A percentile compares a stretch with the other conserved stretches of the same genome.
These are phyloP conservation scores for Trochalopteron elliotii DNA, from an alignment of 2,113 vertebrate species.

Conservation along the genomic window DNA sequence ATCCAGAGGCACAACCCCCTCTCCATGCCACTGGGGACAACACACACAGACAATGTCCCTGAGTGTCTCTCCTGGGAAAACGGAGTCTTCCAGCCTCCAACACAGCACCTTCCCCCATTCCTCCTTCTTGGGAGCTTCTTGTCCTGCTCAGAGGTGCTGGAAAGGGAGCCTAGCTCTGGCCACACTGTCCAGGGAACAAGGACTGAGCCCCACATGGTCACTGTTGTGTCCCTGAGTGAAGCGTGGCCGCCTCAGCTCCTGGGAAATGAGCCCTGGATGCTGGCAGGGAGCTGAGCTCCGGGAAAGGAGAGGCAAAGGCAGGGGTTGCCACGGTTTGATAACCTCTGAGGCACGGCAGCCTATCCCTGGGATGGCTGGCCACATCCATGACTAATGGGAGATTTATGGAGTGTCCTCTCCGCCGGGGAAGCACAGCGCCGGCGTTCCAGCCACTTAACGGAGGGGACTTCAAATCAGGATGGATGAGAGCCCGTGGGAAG, in stretches of 20 bases:
- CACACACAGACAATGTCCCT: not conserved
- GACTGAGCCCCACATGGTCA: fast-evolving
- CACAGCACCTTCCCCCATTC: not conserved
- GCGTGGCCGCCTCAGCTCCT: not conserved
- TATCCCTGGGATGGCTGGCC: slow-evolving; percentile 1
- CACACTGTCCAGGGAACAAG: not conserved
- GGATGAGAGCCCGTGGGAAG: slow-evolving; percentile 55
- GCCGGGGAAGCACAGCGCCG: slow-evolving; percentile 25
- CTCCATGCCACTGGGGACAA: not conserved
- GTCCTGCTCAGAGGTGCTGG: not conserved
- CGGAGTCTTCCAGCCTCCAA: fast-evolving
- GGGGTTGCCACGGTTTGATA: slow-evolving; percentile 34
- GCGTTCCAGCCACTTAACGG: slow-evolving; percentile 44
- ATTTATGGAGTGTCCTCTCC: slow-evolving; percentile 61
- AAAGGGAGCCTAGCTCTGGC: not conserved
- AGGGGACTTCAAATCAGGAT: slow-evolving; percentile 60
- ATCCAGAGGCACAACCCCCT: not conserved
- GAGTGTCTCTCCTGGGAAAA: not conserved
- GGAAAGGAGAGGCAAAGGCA: not conserved
- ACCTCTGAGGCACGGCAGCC: slow-evolving; percentile 56
- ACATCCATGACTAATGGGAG: slow-evolving; percentile 59
- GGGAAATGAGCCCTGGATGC: slow-evolving; percentile 31
- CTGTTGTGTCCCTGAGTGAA: not conserved
- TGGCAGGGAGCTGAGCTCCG: not conserved
- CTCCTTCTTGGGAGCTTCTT: not conserved